Base-by-base conservation (phyloP, 2,888 invertebrate genomes). In the Sycophila texana region DNA sequence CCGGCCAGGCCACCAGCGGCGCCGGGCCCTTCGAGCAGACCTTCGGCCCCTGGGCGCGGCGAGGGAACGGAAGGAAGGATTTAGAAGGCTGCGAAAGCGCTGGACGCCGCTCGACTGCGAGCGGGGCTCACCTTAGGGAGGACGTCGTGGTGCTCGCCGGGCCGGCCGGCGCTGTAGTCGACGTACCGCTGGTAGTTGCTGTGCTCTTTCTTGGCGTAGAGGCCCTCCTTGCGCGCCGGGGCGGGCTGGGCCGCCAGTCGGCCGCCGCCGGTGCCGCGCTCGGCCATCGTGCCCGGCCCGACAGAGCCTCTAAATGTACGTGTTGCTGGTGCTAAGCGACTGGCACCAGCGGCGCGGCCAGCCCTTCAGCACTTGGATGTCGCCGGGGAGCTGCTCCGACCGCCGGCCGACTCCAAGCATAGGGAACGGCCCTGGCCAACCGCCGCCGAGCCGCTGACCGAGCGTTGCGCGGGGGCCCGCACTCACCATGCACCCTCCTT, bases 321-420 rank as follows among this genome's bases (percentile, higher is more conserved):
- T 87, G 47, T 83, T 85, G 73, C 83, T 85, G 60, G 75, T 79
- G 61, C 83, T 83, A 78, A 39, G 39, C 39, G 87, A 88, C 82
- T 88, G 87, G 83, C 84, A 87, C 89, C 89, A 89, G 83, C 89
- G 89, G 66, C 89, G 88, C 80, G 89, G 89, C 89, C 89, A 89
- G 82, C 89, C 89, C 84, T 89, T 89, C 79, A 89, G 83, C 84
- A 86, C 87, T 83, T 86, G 86, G 82, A 88, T 88, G 87, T 79
- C 79, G 74, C 79, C 79, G 76, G 74, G 81, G 72, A 67, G 39
- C 39, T 39, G 39, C 39, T 39, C 39, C 10, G 39, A 10, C 10
- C 39, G 75, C 77, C 80, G 70, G 82, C 85, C 83, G 82, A 86
- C 88, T 86, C 85, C 86, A 88, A 88, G 87, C 89, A 89, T 89